phyloP scores from a whole-genome alignment of 2,797 vertebrate genomes.

The Luscinia luscinia region DNA sequence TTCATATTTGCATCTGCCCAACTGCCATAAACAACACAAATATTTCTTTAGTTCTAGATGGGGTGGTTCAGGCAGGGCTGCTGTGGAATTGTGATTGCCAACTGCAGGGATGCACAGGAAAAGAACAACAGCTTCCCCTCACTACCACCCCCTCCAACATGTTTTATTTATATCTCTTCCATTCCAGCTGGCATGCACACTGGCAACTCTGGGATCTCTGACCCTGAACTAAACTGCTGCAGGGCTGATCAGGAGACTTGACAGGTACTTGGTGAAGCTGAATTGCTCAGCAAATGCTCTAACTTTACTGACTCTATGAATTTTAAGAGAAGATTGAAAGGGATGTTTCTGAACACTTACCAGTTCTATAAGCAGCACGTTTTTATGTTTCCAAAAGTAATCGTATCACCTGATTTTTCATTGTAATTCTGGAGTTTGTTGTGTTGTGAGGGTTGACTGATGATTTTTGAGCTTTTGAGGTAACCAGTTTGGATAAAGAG shows the following conservation, averaged over 20 bases:
- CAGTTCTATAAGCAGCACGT: background rate
- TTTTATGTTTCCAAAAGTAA: background rate
- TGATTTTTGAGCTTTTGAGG: background rate
- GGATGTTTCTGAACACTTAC: background rate
- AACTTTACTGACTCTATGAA: background rate
- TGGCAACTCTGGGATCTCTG: background rate
- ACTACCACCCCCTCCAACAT: background rate
- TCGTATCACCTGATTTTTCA: background rate
- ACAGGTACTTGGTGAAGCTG: background rate
- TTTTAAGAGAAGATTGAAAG: background rate
- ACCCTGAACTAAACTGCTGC: background rate
- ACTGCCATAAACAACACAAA: background rate
- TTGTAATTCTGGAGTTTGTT: background rate
- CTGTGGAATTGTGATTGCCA: background rate
- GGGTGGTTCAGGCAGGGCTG: background rate
- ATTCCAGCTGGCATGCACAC: background rate
- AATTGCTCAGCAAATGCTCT: background rate
- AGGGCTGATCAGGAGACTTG: background rate
- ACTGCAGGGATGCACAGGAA: background rate
- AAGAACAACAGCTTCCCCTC: background rate
- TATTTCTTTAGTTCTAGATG: background rate
- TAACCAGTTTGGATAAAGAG: background rate
- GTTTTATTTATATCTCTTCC: conserved; percentile 25
- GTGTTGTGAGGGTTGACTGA: background rate
- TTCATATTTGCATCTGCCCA: background rate